Base-by-base conservation (phyloP, 2,113 vertebrate genomes). In the Dissostichus mawsoni region DNA sequence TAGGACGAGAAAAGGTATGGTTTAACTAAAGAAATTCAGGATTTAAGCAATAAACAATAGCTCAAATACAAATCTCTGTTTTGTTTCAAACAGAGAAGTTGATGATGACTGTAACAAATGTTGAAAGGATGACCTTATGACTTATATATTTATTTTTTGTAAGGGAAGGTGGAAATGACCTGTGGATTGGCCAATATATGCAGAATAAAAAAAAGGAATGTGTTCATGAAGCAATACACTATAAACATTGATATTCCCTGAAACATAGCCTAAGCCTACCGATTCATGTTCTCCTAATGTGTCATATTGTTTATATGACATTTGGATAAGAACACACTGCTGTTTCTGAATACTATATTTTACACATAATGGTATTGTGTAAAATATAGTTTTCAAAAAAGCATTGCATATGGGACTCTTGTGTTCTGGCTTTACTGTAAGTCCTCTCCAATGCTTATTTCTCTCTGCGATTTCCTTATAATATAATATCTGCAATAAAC, bases 341-440 rank as follows among this genome's bases (percentile, higher is more conserved):
- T 51, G 36, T 36, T 36, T 36, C 36, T 36, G 25, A 25, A 25
- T 2, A 25, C 25, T 25, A 25, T 25, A 25, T 25, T 25, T 25
- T 7, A 36, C 33, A 36, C 33, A 36, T 66, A 20, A 16, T 16
- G 17, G 48, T 57, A n/a, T 25, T 53, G 1, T n/a, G 23, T 41
- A 55, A 58, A 51, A 76, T 17, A 36, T 72, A 17, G 5, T 25
- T 67, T 67, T 67, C 4, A 55, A 41, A 75, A 44, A 47, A 41
- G 53, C 23, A 4, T 17, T 14, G 5, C 8, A 76, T 66, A 76
- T 53, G 11, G 16, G 25, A 14, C 51, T 63, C 48, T 44, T 23
- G 48, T 17, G 58, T 20, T 25, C 25, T 25, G 25, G 25, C 25
- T 25, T 25, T 25, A 0, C 25, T 25, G 25, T 25, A 25, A 25